Percentiles rank a stretch among this genome's conserved stretches.
Conservation (phyloP, 2,888 invertebrate genomes). For the Leptinotarsa rubiginosa region DNA sequence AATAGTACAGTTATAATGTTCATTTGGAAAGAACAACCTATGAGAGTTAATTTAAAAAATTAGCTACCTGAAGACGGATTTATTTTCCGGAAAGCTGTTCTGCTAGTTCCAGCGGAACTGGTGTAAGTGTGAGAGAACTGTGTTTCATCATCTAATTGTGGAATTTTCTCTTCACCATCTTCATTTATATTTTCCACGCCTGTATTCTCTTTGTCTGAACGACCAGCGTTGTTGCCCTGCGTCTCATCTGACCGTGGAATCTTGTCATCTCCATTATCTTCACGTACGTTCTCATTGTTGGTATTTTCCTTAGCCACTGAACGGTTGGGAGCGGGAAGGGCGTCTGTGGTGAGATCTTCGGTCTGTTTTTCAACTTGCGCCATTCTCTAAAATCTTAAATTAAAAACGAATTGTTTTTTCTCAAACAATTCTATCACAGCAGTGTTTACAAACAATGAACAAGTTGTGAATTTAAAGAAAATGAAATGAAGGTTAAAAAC, state of each 20-base stretch:
- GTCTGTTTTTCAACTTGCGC: background rate
- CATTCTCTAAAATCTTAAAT: slow-evolving; percentile 2
- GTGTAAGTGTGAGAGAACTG: background rate
- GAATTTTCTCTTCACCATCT: slow-evolving; percentile 9
- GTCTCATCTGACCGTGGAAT: background rate
- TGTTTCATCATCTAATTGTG: slow-evolving; percentile 17
- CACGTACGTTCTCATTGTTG: background rate
- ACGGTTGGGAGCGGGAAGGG: background rate
- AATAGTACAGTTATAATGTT: no score
- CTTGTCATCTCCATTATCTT: background rate
- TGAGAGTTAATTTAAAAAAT: no score
- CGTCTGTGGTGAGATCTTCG: slow-evolving; percentile 19
- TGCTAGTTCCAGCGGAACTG: slow-evolving; percentile 10
- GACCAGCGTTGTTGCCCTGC: background rate
- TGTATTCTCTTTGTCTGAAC: background rate
- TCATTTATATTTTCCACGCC: background rate
- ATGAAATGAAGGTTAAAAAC: slow-evolving; percentile 10
- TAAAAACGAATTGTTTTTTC: slow-evolving; percentile 6
- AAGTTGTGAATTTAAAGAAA: background rate
- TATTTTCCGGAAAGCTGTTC: slow-evolving; percentile 2
- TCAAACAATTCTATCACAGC: slow-evolving; percentile 10
- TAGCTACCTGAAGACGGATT: slow-evolving; percentile 5
- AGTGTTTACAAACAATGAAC: slow-evolving; percentile 20
- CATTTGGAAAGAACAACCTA: no score
- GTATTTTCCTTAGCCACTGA: background rate